Evolutionary conservation across 2,888 invertebrate species (phyloP).

Genomic region (Aspidiotus rigidus): DNA sequence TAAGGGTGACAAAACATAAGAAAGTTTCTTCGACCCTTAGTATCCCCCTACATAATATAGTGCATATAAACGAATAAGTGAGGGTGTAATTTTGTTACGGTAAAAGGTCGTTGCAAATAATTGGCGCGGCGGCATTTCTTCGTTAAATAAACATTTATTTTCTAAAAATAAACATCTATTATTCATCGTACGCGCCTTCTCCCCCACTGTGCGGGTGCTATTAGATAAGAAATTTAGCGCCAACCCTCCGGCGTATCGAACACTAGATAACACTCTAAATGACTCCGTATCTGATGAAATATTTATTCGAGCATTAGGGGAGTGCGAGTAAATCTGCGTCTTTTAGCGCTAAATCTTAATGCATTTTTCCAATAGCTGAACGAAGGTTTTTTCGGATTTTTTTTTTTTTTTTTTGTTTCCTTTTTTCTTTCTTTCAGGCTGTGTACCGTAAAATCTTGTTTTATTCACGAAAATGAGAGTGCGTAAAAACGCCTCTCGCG

Average conservation of each 20-base stretch:
- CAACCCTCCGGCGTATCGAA: conserved; percentile 11
- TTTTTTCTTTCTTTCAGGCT: background rate
- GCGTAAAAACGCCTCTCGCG: conserved; percentile 6
- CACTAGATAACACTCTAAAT: conserved; percentile 22
- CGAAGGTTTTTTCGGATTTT: conserved; percentile 1
- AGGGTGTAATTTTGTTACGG: conserved; percentile 20
- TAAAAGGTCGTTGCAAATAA: conserved; percentile 11
- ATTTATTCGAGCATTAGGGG: conserved; percentile 22
- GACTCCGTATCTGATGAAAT: conserved; percentile 30
- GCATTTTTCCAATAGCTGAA: conserved; percentile 26
- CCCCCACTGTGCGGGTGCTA: conserved; percentile 18
- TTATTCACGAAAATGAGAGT: conserved; percentile 17
- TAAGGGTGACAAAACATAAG: no score
- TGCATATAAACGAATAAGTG: no score
- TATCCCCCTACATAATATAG: no score
- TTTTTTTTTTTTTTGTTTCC: background rate
- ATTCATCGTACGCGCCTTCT: conserved; percentile 24
- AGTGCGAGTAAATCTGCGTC: conserved; percentile 19
- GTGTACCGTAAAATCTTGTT: conserved; percentile 6
- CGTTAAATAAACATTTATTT: conserved; percentile 26
- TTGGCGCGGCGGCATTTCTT: conserved; percentile 8
- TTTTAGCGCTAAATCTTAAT: conserved; percentile 27
- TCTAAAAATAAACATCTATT: conserved; percentile 23
- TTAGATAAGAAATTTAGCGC: conserved; percentile 30
- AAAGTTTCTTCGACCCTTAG: no score